These are phyloP conservation scores for Amyelois transitella DNA, from an alignment of 1,140 invertebrate species.

Conservation along the genomic window DNA sequence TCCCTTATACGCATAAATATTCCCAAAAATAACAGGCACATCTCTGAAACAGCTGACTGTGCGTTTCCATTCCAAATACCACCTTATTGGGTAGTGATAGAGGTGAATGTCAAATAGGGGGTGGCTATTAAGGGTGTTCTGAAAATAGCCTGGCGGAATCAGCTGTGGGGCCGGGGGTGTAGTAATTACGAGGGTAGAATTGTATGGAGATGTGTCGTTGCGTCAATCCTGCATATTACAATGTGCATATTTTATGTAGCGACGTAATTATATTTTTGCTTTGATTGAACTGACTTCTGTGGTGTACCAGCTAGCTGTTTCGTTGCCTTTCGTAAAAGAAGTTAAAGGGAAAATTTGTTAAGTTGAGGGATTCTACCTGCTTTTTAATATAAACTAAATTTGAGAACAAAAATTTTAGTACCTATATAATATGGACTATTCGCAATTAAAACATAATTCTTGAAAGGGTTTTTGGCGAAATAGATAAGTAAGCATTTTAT, in stretches of 20 bases:
- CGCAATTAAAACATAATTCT: too few species aligned
- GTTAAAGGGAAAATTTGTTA: too few species aligned
- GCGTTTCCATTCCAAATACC: background rate
- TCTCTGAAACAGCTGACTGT: background rate
- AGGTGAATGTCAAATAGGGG: background rate
- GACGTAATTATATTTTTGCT: too few species aligned
- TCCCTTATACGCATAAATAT: background rate
- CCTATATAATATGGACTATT: too few species aligned
- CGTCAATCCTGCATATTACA: background rate
- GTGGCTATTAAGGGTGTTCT: background rate
- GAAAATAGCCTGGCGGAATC: background rate
- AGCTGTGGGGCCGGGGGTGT: background rate
- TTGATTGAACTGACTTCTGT: too few species aligned
- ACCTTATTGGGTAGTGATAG: background rate
- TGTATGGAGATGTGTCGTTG: background rate
- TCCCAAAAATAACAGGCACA: background rate
- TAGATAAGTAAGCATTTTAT: too few species aligned
- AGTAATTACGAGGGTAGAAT: background rate
- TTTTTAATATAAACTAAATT: too few species aligned
- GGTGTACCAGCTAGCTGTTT: too few species aligned
- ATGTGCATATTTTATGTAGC: background rate
- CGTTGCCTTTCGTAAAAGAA: too few species aligned
- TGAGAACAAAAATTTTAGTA: too few species aligned
- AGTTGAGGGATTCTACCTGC: too few species aligned
- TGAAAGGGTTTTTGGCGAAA: too few species aligned